These are phyloP conservation scores for Apostichopus leukothele DNA, from an alignment of 53 echinoderm and acorn worm species.

Conservation along the genomic window DNA sequence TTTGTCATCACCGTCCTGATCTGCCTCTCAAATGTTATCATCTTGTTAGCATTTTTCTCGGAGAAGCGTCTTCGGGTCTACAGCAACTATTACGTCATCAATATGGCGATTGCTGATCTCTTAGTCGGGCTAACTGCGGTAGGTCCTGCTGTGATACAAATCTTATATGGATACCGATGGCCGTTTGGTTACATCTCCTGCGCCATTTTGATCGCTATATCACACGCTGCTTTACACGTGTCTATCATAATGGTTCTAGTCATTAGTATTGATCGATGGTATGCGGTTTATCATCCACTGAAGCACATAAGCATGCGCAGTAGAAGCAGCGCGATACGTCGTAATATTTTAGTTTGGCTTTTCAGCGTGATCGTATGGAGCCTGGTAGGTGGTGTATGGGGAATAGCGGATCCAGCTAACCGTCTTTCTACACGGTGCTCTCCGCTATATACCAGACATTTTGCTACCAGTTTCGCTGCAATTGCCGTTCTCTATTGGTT, in stretches of 20 bases:
- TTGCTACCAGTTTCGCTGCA: background rate
- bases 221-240: background rate
- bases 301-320: background rate
- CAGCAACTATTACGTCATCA: constrained; percentile 3
- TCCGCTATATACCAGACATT: constrained; percentile 5
- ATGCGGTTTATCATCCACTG: background rate
- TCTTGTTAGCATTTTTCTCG: background rate
- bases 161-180: background rate
- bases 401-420: background rate
- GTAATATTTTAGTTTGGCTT: background rate
- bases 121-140: background rate
- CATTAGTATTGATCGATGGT: background rate
- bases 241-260: background rate
- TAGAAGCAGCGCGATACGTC: background rate
- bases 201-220: background rate
- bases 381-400: background rate
- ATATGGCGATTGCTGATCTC: background rate
- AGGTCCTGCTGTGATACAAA: background rate
- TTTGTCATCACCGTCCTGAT: background rate
- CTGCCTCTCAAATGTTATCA: background rate
- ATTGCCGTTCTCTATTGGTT: background rate
- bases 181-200: constrained; percentile 1
- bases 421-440: background rate
- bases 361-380: background rate
- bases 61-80: background rate